phyloP scores from a whole-genome alignment of 2,888 invertebrate genomes.

The Leptopilina drosophilae region DNA sequence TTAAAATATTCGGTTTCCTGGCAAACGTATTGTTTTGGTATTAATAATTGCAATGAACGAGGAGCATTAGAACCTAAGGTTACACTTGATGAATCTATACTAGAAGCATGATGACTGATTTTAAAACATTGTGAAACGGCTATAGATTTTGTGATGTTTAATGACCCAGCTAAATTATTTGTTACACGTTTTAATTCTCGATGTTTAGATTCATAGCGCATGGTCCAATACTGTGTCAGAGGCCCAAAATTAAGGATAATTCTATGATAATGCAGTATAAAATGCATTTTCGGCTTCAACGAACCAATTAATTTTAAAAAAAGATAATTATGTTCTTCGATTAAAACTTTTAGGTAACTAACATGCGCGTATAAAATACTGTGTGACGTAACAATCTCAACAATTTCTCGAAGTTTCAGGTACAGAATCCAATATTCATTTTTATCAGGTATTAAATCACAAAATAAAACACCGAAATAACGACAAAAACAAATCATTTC shows the following conservation, averaged over 20 bases:
- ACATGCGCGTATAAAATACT: conserved; percentile 32
- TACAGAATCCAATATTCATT: conserved; percentile 41
- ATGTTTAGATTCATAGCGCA: conserved; percentile 46
- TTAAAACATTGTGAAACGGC: not conserved
- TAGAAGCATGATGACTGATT: no score
- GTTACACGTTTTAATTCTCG: conserved; percentile 38
- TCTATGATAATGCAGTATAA: conserved; percentile 41
- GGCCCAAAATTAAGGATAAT: conserved; percentile 41
- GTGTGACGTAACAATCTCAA: conserved; percentile 42
- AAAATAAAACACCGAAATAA: no score
- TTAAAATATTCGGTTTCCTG: no score
- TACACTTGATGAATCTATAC: no score
- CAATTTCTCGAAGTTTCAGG: conserved; percentile 42
- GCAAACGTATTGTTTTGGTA: no score
- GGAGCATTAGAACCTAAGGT: no score
- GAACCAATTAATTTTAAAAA: conserved; percentile 41
- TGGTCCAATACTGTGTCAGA: conserved; percentile 32
- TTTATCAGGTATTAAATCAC: conserved; percentile 15
- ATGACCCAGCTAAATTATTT: conserved; percentile 40
- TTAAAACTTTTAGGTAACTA: conserved; percentile 39
- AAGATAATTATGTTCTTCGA: conserved; percentile 45
- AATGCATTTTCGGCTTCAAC: conserved; percentile 48
- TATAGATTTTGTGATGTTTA: conserved; percentile 35
- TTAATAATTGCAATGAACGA: no score
- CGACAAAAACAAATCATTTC: no score